Percentiles rank a stretch among this genome's conserved stretches.
phyloP scores from a whole-genome alignment of 2,888 invertebrate genomes.

The Ryuthela nishihirai region DNA sequence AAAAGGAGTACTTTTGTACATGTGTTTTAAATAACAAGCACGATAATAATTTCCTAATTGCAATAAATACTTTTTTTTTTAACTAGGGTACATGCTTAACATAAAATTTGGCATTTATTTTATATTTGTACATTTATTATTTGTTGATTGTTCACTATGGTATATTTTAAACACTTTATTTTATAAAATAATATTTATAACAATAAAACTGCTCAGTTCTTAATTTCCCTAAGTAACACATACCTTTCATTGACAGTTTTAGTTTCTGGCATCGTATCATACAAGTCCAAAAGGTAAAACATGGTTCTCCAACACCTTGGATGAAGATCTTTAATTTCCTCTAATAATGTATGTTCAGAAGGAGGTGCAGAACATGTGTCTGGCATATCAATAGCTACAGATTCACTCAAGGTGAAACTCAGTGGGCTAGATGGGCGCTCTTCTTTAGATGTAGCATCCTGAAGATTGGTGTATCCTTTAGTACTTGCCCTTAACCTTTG shows the following conservation, averaged over 20 bases:
- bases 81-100: no score
- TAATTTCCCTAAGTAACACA: slow-evolving; percentile 11
- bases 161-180: not conserved
- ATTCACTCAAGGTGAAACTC: slow-evolving; percentile 50
- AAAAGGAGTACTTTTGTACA: no score
- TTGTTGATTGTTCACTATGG: not conserved
- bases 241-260: slow-evolving; percentile 80
- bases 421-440: slow-evolving; percentile 40
- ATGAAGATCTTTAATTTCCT: slow-evolving; percentile 32
- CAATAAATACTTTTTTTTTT: no score
- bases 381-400: slow-evolving; percentile 47
- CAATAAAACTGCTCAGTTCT: no score
- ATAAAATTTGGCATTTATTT: no score
- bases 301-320: slow-evolving; percentile 94
- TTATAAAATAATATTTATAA: not conserved
- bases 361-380: slow-evolving; percentile 47
- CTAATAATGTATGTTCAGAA: slow-evolving; percentile 24
- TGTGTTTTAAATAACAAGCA: no score
- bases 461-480: slow-evolving; percentile 72
- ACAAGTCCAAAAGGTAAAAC: slow-evolving; percentile 83
- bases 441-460: slow-evolving; percentile 42
- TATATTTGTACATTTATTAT: no score
- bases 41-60: no score
- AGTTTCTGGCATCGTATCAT: slow-evolving; percentile 91
- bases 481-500: slow-evolving; percentile 65